phyloP scores from a whole-genome alignment of 2,113 vertebrate genomes.

The Solea solea region DNA sequence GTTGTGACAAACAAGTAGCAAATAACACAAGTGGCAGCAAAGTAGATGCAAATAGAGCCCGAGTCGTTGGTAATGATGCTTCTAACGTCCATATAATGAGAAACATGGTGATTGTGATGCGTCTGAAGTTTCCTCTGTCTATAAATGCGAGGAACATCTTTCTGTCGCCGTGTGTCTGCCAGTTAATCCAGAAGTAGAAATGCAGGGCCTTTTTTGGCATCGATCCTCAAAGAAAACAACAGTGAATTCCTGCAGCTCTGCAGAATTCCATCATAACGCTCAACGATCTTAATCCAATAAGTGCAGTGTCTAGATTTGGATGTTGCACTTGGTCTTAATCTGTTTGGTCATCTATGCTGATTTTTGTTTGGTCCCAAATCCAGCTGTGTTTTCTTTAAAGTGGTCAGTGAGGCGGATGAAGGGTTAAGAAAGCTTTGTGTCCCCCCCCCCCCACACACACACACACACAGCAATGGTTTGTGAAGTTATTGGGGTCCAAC shows the following conservation, averaged over 20 bases:
- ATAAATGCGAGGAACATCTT: too few relatives aligned
- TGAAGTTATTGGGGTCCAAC: constrained; percentile 51
- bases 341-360: not conserved
- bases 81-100: too few relatives aligned
- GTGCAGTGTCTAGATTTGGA: too few relatives aligned
- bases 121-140: too few relatives aligned
- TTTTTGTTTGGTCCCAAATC: constrained; percentile 14
- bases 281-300: too few relatives aligned
- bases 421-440: constrained; percentile 75
- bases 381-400: constrained; percentile 13
- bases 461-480: constrained; percentile 21
- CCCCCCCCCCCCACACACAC: constrained; percentile 39
- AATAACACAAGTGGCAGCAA: constrained; percentile 11
- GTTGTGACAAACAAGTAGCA: not conserved
- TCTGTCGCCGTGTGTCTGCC: too few relatives aligned
- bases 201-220: too few relatives aligned
- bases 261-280: too few relatives aligned
- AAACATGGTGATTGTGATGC: too few relatives aligned
- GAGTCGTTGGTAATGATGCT: not conserved
- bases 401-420: constrained; percentile 51
- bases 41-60: not conserved
- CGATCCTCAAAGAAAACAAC: too few relatives aligned
- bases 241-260: too few relatives aligned
- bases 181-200: too few relatives aligned
- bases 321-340: not conserved